phyloP scores from a whole-genome alignment of 2,797 vertebrate genomes.

The Anomalospiza imberbis region DNA sequence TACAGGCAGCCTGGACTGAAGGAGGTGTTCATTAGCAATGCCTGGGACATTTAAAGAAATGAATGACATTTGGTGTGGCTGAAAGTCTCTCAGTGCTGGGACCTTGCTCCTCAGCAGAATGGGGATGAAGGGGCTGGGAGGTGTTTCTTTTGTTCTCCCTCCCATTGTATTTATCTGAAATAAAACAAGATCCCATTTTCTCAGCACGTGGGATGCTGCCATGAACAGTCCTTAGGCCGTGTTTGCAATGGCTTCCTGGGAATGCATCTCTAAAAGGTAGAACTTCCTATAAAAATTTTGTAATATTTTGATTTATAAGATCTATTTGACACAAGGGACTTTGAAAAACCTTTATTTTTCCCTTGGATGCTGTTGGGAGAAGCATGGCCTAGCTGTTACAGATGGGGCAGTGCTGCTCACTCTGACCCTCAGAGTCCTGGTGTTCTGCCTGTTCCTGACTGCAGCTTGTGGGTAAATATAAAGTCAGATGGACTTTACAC shows the following conservation, averaged over 20 bases:
- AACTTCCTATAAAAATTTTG: background rate
- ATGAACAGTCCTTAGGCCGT: fast-evolving
- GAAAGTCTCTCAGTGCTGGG: background rate
- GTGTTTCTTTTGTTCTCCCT: background rate
- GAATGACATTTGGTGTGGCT: background rate
- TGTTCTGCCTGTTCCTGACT: background rate
- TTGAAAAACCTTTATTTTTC: background rate
- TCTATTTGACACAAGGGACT: background rate
- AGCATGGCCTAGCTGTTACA: background rate
- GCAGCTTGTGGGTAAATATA: background rate
- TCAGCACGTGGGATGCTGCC: fast-evolving
- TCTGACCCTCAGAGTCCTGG: background rate
- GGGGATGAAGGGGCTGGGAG: background rate
- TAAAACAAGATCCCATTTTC: background rate
- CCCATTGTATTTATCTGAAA: background rate
- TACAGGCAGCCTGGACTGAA: background rate
- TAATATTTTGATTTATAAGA: background rate
- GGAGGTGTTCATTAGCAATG: background rate
- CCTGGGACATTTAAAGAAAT: background rate
- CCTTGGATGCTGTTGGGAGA: background rate
- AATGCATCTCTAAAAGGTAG: background rate
- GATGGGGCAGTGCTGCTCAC: background rate
- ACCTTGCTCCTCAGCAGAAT: background rate
- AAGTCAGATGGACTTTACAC: background rate
- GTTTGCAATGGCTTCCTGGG: background rate